Evolutionary conservation across 2,113 vertebrate species (phyloP), one percentile per base, ranked within the genome.

Genomic region (Tychaedon coryphoeus): DNA sequence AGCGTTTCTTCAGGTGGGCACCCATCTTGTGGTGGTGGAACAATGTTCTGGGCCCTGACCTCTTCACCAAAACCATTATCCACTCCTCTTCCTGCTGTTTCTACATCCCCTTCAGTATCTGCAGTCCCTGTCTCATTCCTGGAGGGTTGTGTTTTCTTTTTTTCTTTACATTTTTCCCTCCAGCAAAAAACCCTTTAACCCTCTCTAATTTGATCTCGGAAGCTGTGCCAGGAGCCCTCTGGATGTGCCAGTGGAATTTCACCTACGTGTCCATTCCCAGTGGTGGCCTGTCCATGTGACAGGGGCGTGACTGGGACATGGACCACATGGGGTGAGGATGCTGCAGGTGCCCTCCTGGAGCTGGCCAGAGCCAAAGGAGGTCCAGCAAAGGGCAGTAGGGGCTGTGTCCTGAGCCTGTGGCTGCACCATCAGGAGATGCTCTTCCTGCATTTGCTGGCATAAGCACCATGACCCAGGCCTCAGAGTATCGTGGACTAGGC

Each of bases 271-370:
- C 3, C 4, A 1, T 70, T 48, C 0, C 6, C 38, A 36, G 51
- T 5, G 16, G 8, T 29, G n/a, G 33, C 38, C 66, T 48, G 28
- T 48, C 50, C 0, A 0, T 2, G 0, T 69, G 56, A 22, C 9
- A 4, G 38, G 60, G 47, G 22, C 0, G 0, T 43, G 56, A 17
- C 12, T 53, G 64, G 47, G 38, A 11, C 18, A 18, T 1, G 1
- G 19, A 3, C 15, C 1, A 0, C 7, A 0, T 10, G 26, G 40
- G 54, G 10, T 2, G 2, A 62, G 62, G 58, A 28, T 43, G 45
- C 50, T 53, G 24, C 0, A 1, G 54, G 42, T 38, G 42, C 47
- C 33, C 10, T 38, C 9, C 54, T 54, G 42, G 54, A 61, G 29
- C 38, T 75, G 61, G 29, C 26, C 1, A 4, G 45, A 47, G 38